A percentile compares a stretch with the other conserved stretches of the same genome.
Conservation (phyloP, 2,888 invertebrate genomes). For the Frankliniella fusca region DNA sequence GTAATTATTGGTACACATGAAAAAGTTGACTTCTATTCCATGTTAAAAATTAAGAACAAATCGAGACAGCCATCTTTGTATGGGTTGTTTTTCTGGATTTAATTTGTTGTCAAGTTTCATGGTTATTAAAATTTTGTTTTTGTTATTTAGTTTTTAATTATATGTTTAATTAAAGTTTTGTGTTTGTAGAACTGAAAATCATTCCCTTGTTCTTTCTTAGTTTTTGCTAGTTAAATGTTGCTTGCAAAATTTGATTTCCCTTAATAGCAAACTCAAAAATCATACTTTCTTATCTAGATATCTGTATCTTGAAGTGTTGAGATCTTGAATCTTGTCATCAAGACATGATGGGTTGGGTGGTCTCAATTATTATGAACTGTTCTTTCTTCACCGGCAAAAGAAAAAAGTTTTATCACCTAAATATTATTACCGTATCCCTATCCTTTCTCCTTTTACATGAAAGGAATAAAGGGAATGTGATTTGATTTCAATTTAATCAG, state of each 20-base stretch:
- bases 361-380: no score
- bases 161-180: constrained; percentile 4
- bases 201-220: not conserved
- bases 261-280: not conserved
- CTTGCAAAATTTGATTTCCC: not conserved
- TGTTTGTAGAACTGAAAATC: not conserved
- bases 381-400: not conserved
- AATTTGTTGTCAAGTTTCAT: not conserved
- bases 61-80: no score
- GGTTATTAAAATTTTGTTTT: not conserved
- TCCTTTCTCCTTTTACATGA: not conserved
- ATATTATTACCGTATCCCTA: not conserved
- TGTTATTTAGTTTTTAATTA: constrained; percentile 14
- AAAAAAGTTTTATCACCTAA: not conserved
- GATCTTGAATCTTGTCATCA: no score
- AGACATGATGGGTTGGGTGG: no score
- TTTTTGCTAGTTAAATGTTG: not conserved
- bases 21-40: no score
- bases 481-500: not conserved
- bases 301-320: no score
- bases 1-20: not conserved
- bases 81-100: no score
- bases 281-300: not conserved
- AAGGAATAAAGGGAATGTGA: not conserved
- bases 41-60: no score